These are phyloP conservation scores for Chrysomela aeneicollis DNA, from an alignment of 2,888 invertebrate species.

Conservation along the genomic window DNA sequence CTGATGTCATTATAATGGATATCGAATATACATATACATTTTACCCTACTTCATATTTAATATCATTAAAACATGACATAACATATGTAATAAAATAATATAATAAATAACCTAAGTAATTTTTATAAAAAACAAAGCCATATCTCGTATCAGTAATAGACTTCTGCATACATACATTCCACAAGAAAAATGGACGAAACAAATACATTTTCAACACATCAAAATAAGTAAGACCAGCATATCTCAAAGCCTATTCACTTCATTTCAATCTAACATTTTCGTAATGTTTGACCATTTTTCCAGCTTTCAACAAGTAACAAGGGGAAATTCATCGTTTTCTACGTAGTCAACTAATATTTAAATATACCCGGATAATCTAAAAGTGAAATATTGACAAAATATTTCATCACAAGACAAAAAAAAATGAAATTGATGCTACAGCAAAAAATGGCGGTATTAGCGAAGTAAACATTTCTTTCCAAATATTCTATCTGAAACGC, in stretches of 20 bases:
- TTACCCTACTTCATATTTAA: conserved; percentile 30
- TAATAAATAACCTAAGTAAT: conserved; percentile 40
- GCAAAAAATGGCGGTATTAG: too few relatives aligned
- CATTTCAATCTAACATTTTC: conserved; percentile 5
- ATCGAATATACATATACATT: conserved; percentile 29
- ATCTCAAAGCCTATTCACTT: conserved; percentile 4
- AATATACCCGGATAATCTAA: too few relatives aligned
- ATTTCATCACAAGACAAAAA: too few relatives aligned
- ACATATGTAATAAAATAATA: conserved; percentile 38
- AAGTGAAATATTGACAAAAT: too few relatives aligned
- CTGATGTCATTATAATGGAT: conserved; percentile 24
- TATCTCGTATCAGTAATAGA: conserved; percentile 27
- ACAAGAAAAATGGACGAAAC: conserved; percentile 23
- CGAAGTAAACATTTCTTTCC: too few relatives aligned
- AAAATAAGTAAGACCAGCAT: not conserved
- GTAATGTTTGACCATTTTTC: conserved; percentile 9
- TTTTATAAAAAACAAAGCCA: conserved; percentile 38
- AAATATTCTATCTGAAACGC: too few relatives aligned
- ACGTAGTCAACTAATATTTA: too few relatives aligned
- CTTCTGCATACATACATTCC: not conserved
- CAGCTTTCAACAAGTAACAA: not conserved
- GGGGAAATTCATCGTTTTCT: not conserved
- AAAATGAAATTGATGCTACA: too few relatives aligned
- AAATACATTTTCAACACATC: not conserved
- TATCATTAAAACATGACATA: conserved; percentile 43